Conservation (phyloP, 2,113 vertebrate species). For the Maccullochella peelii region DNA sequence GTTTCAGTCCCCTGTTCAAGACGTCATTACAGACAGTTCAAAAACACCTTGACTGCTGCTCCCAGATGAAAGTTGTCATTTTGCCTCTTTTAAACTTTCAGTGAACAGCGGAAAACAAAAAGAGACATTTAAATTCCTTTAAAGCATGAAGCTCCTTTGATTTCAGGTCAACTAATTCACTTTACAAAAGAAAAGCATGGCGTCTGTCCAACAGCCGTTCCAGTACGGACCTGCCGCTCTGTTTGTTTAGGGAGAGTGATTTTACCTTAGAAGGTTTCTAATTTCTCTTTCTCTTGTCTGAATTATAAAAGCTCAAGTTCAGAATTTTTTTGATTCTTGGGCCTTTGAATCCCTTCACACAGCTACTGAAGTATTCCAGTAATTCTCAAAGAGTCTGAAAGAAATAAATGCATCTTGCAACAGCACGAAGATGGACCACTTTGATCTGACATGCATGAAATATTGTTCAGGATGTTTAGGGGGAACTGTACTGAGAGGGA, state of each 20-base stretch:
- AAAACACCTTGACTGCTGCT: not conserved
- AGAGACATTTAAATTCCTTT: not conserved
- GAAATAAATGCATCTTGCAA: not conserved
- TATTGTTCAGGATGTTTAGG: not conserved
- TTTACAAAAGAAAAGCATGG: not conserved
- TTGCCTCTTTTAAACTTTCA: not conserved
- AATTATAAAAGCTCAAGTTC: not conserved
- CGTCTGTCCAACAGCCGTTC: not conserved
- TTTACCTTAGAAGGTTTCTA: not conserved
- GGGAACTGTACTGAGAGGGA: not conserved
- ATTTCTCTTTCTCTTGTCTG: not conserved
- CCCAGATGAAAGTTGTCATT: not conserved
- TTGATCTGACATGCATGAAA: rapidly evolving
- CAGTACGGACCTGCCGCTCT: not conserved
- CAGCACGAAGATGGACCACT: not conserved
- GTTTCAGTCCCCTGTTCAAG: no score
- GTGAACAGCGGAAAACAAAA: not conserved
- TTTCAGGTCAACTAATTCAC: not conserved
- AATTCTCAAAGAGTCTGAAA: not conserved
- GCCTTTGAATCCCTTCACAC: not conserved
- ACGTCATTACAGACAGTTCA: not conserved
- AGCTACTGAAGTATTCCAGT: no score
- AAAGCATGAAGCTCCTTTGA: constrained; percentile 1
- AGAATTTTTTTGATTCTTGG: not conserved
- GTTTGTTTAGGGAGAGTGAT: no score